Percentiles rank a stretch among this genome's conserved stretches.
Evolutionary conservation across 2,113 vertebrate genomes (phyloP).

Genomic region (Pterophyllum scalare): DNA sequence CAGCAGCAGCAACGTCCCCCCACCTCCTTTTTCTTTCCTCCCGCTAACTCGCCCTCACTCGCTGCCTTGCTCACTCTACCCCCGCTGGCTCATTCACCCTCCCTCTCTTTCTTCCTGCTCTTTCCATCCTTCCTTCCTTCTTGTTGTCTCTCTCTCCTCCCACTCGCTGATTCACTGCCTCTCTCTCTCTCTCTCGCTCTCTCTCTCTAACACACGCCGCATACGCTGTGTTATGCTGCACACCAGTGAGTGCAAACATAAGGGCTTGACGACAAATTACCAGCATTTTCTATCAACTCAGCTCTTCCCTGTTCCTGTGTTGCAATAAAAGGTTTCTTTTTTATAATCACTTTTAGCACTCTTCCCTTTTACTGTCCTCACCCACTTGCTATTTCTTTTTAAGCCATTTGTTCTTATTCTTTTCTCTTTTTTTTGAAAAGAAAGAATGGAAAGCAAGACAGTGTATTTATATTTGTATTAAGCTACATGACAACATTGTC

Average conservation of each 20-base stretch:
- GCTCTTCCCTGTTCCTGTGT: conserved; percentile 4
- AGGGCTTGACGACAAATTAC: conserved; percentile 51
- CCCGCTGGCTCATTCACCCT: conserved; percentile 69
- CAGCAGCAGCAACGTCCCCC: conserved; percentile 39
- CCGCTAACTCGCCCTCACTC: conserved; percentile 54
- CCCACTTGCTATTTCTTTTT: background rate
- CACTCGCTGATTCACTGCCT: conserved; percentile 65
- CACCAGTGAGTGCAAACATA: conserved; percentile 40
- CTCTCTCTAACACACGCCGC: conserved; percentile 36
- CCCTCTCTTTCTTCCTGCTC: conserved; percentile 58
- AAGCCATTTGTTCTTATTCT: conserved; percentile 25
- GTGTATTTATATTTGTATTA: background rate
- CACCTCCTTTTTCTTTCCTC: conserved; percentile 50
- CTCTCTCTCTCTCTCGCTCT: background rate
- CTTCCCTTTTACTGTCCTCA: background rate
- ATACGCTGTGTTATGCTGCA: conserved; percentile 55
- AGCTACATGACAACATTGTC: conserved; percentile 9
- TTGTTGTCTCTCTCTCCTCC: conserved; percentile 62
- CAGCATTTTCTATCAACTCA: conserved; percentile 20
- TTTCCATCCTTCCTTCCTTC: conserved; percentile 36
- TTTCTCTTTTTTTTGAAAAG: background rate
- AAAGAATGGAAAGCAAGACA: background rate
- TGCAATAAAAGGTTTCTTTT: conserved; percentile 5
- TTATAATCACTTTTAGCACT: background rate
- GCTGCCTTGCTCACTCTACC: conserved; percentile 61